Base-by-base conservation (phyloP, 2,797 vertebrate genomes). In the Ambastaia sidthimunki region DNA sequence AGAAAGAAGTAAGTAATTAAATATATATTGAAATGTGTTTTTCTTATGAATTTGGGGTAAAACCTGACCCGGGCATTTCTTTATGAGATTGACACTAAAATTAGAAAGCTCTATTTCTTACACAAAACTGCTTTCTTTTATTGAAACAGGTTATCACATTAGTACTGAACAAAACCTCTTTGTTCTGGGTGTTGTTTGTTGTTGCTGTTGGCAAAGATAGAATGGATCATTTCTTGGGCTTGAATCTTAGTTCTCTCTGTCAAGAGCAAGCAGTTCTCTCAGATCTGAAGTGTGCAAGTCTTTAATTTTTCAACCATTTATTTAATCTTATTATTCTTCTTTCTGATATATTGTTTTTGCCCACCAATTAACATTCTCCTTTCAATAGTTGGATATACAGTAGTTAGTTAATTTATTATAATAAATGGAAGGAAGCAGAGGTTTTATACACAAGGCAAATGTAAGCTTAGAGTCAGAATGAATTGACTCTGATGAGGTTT, bases 401-500 rank as follows among this genome's bases (percentile, higher is more conserved):
- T 16, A 50, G 48, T 48, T 48, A 48, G 34, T 4, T 1, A 41
- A 44, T 73, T 3, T 13, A 28, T 28, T 60, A 5, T 62, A 5
- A 21, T 68, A 19, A 44, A 57, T 19, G n/a, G 16, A 55, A 57
- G n/a, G 16, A 55, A 57, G 11, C 60, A 37, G n/a, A 1, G 16
- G 71, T 19, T 28, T 59, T 7, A 44, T 44, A 15, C 63, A 15
- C 16, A 68, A n/a, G 7, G 41, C 21, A 50, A 74, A 57, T 44
- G 9, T 71, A 72, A 41, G 15, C 4, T 50, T 57, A 21, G 50
- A n/a, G 28, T 71, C 18, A 74, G 37, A 57, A 23, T 57, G 18
- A 60, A 19, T 4, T 62, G 62, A 68, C 31, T 55, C 23, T 60
- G 60, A 72, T 34, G 7, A n/a, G 31, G 60, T 44, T 79, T 80